Evolutionary conservation across 1,140 invertebrate genomes (phyloP).

Genomic region (Caenorhabditis latens): DNA sequence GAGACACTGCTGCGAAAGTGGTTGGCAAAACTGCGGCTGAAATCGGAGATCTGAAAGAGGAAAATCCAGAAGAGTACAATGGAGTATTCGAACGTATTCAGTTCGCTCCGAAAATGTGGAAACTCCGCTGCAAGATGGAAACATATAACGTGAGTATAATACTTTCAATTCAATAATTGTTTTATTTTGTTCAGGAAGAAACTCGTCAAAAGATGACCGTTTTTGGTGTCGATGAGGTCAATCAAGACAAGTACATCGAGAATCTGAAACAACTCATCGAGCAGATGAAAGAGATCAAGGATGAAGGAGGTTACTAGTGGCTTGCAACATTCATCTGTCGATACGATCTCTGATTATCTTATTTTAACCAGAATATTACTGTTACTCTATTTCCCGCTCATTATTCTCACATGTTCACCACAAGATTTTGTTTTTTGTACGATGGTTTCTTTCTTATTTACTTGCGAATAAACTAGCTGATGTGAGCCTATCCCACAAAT

Average conservation of each 20-base stretch:
- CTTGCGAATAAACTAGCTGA: constrained; percentile 34
- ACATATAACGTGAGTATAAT: constrained; percentile 84
- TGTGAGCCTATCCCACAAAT: not conserved
- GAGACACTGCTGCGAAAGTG: constrained; percentile 87
- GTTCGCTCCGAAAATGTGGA: constrained; percentile 87
- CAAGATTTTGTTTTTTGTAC: constrained; percentile 27
- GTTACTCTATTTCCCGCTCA: not conserved
- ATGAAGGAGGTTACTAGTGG: not conserved
- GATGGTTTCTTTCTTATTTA: constrained; percentile 21
- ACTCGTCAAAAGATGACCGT: constrained; percentile 33
- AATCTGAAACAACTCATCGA: constrained; percentile 35
- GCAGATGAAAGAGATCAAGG: not conserved
- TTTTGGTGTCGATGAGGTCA: constrained; percentile 32
- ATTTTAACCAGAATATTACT: not conserved
- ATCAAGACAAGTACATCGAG: constrained; percentile 54
- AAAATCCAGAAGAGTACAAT: constrained; percentile 12
- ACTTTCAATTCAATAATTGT: not conserved
- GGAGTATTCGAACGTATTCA: constrained; percentile 68
- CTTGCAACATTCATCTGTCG: not conserved
- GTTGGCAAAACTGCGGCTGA: constrained; percentile 86
- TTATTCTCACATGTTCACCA: constrained; percentile 1
- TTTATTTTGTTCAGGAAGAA: constrained; percentile 45
- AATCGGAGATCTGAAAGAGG: constrained; percentile 79
- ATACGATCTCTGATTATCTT: constrained; percentile 1
- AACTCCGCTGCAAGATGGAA: constrained; percentile 88